phyloP scores from a whole-genome alignment of 1,140 invertebrate species.

The Lordiphosa collinella region DNA sequence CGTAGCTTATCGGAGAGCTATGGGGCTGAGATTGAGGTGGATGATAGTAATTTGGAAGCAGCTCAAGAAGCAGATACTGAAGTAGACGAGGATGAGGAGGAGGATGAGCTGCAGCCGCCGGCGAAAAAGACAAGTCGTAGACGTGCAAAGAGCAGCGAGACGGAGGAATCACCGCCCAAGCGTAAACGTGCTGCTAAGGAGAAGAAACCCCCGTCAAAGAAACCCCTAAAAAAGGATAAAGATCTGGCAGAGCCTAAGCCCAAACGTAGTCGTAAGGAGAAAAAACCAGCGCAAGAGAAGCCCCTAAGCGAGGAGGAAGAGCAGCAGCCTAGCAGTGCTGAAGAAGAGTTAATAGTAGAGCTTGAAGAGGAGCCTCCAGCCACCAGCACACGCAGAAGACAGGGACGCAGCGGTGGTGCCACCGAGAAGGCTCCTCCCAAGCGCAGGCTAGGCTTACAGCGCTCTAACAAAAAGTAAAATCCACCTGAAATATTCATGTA shows the following conservation, averaged over 20 bases:
- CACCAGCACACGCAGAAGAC: background rate
- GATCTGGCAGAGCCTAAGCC: constrained; percentile 9
- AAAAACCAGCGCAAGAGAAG: too few relatives aligned
- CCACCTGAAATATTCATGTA: too few relatives aligned
- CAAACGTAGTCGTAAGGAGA: too few relatives aligned
- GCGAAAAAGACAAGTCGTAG: constrained; percentile 6
- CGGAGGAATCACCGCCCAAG: constrained; percentile 35
- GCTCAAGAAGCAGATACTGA: background rate
- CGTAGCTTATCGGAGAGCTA: constrained; percentile 58
- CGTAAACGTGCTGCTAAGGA: constrained; percentile 27
- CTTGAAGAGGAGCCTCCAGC: background rate
- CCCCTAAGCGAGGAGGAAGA: too few relatives aligned
- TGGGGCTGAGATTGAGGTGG: constrained; percentile 42
- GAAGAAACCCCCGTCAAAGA: constrained; percentile 14
- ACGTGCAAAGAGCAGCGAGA: background rate
- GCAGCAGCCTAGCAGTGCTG: too few relatives aligned
- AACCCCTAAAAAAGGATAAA: background rate
- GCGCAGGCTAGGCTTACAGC: constrained; percentile 1
- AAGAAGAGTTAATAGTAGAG: too few relatives aligned
- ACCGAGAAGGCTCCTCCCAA: background rate
- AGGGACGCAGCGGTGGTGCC: background rate
- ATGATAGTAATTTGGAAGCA: constrained; percentile 6
- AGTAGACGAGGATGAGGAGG: constrained; percentile 16
- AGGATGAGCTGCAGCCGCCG: constrained; percentile 10
- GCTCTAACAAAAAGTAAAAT: constrained; percentile 11